These are phyloP conservation scores for Corydoras maculifer DNA, from an alignment of 2,113 vertebrate species.

Conservation along the genomic window DNA sequence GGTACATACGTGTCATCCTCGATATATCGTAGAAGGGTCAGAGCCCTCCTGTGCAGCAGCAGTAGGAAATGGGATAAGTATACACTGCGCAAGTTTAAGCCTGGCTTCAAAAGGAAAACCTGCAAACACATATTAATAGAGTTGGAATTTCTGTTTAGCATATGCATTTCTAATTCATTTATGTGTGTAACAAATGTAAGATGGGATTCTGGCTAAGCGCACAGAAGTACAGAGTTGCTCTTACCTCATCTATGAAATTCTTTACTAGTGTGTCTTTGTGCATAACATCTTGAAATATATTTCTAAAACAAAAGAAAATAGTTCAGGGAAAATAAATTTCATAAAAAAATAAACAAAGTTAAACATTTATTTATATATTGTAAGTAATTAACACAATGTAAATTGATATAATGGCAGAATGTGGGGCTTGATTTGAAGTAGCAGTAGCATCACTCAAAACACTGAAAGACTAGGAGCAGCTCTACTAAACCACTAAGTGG, in stretches of 20 bases:
- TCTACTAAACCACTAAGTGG: background rate
- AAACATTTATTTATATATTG: no score
- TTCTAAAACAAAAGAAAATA: conserved; percentile 57
- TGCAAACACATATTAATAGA: conserved; percentile 47
- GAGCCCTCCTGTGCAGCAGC: conserved; percentile 91
- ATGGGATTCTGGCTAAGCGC: no score
- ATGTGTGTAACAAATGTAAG: no score
- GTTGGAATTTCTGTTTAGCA: no score
- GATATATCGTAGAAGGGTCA: conserved; percentile 94
- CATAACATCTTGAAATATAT: conserved; percentile 93
- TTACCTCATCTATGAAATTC: conserved; percentile 92
- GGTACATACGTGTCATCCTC: conserved; percentile 93
- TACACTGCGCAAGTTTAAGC: conserved; percentile 81
- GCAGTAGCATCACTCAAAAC: background rate
- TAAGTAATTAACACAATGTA: no score
- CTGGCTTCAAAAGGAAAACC: conserved; percentile 92
- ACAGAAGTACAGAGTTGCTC: conserved; percentile 16
- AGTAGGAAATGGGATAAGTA: conserved; percentile 93
- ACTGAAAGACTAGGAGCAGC: background rate
- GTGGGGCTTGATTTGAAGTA: background rate
- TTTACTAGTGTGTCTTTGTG: conserved; percentile 89
- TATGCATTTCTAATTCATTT: no score
- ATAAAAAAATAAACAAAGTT: no score
- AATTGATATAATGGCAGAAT: no score
- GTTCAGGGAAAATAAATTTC: no score